Percentiles rank a stretch among this genome's conserved stretches.
phyloP scores from a whole-genome alignment of 2,888 invertebrate species.

The Eristalis arbustorum region DNA sequence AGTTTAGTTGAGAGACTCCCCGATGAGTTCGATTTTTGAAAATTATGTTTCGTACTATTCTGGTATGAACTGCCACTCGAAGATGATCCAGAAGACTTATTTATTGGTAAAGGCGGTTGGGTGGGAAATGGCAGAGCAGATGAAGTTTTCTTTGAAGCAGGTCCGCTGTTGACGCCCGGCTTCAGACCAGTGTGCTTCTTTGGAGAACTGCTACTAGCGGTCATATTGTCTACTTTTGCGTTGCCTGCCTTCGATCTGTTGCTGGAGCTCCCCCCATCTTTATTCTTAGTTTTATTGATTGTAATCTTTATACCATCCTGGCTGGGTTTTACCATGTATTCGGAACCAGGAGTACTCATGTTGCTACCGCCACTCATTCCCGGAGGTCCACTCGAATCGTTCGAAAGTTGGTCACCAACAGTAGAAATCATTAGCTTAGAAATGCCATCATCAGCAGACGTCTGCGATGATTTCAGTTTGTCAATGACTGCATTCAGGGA shows the following conservation, averaged over 20 bases:
- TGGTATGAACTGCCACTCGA: slow-evolving; percentile 14
- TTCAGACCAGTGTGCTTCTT: slow-evolving; percentile 90
- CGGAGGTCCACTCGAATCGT: slow-evolving; percentile 80
- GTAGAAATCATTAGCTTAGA: slow-evolving; percentile 38
- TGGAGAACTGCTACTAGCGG: slow-evolving; percentile 29
- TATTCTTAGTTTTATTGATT: slow-evolving; percentile 92
- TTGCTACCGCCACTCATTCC: slow-evolving; percentile 80
- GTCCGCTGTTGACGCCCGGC: slow-evolving; percentile 92
- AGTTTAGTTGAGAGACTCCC: slow-evolving; percentile 77
- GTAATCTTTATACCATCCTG: slow-evolving; percentile 93
- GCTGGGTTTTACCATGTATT: slow-evolving; percentile 94
- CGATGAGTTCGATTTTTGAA: slow-evolving; percentile 79
- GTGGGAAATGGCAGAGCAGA: slow-evolving; percentile 36
- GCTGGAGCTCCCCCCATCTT: slow-evolving; percentile 74
- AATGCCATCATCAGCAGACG: slow-evolving; percentile 62
- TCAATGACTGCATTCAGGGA: slow-evolving; percentile 93
- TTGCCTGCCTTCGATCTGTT: slow-evolving; percentile 32
- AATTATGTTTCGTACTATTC: slow-evolving; percentile 74
- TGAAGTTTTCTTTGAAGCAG: slow-evolving; percentile 87
- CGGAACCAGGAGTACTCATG: slow-evolving; percentile 79
- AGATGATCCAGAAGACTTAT: slow-evolving; percentile 65
- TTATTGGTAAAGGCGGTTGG: slow-evolving; percentile 41
- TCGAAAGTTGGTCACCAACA: slow-evolving; percentile 59
- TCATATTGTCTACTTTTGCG: slow-evolving; percentile 12
- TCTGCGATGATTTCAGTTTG: slow-evolving; percentile 89